phyloP scores from a whole-genome alignment of 2,797 vertebrate genomes.

The Petrocephalus sullivani region DNA sequence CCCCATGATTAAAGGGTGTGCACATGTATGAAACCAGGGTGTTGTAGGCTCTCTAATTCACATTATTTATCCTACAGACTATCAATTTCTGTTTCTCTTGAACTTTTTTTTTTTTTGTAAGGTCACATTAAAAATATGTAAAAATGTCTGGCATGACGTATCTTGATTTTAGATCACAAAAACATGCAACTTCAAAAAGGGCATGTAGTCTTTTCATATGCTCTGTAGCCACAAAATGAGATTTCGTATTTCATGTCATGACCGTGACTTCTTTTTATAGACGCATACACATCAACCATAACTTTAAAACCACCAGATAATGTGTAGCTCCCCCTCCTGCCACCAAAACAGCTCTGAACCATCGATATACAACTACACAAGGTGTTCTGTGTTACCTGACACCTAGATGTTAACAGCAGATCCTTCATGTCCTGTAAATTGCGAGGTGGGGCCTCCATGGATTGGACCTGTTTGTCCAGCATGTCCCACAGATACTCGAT shows the following conservation, averaged over 20 bases:
- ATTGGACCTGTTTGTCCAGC: too few species aligned
- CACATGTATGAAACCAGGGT: not conserved
- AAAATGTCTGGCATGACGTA: not conserved
- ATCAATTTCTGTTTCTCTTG: not conserved
- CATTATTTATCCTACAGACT: not conserved
- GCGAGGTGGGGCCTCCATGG: too few species aligned
- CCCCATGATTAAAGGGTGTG: not conserved
- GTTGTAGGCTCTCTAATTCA: not conserved
- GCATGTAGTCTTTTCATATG: not conserved
- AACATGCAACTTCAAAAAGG: not conserved
- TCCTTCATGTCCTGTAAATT: too few species aligned
- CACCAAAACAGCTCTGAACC: too few species aligned
- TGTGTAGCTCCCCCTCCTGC: too few species aligned
- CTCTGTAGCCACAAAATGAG: not conserved
- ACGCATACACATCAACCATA: not conserved
- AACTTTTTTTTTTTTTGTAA: not conserved
- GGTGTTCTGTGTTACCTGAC: too few species aligned
- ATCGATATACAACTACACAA: too few species aligned
- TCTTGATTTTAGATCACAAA: not conserved
- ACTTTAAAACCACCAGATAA: not conserved
- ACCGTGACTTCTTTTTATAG: not conserved
- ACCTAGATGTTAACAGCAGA: too few species aligned
- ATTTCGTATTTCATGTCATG: not conserved
- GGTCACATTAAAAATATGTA: not conserved
- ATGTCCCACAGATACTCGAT: too few species aligned